Percentiles rank a stretch among this genome's conserved stretches.
phyloP scores from a whole-genome alignment of 2,888 invertebrate genomes.

The Synergus itoensis region DNA sequence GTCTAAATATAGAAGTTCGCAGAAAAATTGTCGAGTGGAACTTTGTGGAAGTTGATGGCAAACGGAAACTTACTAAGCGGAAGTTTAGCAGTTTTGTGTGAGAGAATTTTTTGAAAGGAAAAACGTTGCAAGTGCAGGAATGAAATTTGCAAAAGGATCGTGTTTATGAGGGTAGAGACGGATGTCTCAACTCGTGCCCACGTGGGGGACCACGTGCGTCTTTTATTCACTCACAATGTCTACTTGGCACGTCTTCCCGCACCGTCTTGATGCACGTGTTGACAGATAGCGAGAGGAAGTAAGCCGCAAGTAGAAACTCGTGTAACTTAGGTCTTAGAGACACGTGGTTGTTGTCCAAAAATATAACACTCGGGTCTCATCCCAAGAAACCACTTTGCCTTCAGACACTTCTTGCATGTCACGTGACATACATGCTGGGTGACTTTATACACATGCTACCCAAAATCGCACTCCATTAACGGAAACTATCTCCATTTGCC shows the following conservation, averaged over 20 bases:
- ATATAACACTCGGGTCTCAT: conserved; percentile 61
- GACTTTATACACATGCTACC: conserved; percentile 29
- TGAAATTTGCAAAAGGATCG: not conserved
- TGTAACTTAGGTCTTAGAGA: conserved; percentile 62
- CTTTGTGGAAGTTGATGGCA: not conserved
- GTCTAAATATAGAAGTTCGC: not conserved
- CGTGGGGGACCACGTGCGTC: conserved; percentile 53
- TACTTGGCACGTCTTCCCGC: conserved; percentile 37
- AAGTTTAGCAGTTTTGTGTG: not conserved
- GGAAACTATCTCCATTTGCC: conserved; percentile 66
- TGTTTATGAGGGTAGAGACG: conserved; percentile 17
- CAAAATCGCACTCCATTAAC: conserved; percentile 43
- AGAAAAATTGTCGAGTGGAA: not conserved
- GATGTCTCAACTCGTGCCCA: conserved; percentile 38
- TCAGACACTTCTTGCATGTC: conserved; percentile 25
- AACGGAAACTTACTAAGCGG: not conserved
- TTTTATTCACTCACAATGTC: conserved; percentile 48
- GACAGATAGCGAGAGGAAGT: conserved; percentile 56
- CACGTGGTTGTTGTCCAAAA: conserved; percentile 59
- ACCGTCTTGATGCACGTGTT: conserved; percentile 60
- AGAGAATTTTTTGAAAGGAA: not conserved
- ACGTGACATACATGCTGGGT: conserved; percentile 43
- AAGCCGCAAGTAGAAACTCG: conserved; percentile 71
- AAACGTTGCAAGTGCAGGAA: not conserved
- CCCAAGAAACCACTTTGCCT: conserved; percentile 66